Base-by-base conservation (phyloP, 2,888 invertebrate genomes). In the Agrilus mali region DNA sequence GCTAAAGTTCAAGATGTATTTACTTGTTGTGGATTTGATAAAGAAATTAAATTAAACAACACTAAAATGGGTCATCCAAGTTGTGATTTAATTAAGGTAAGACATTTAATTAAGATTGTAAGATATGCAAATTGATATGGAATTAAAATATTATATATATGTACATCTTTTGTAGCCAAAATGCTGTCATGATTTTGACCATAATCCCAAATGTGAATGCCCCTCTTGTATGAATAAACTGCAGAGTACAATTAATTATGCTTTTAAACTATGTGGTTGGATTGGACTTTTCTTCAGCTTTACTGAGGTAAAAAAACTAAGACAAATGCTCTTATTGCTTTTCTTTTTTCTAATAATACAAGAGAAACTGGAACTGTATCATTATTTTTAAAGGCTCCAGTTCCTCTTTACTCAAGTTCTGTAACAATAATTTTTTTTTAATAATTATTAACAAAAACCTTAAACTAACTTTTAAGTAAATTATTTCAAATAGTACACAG, bases 271-370 rank as follows among this genome's bases (percentile, higher is more conserved):
- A 14, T 88, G 88, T 55, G 96, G 95, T 38, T 90, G 90, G 47
- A 83, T 95, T 56, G 94, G 94, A 44, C 72, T 96, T 20, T 93
- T 96, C 73, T 96, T 96, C 72, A 94, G 94, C 63, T 95, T 95
- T 61, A 92, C 94, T 38, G 95, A 95, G 87, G 95, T 94, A n/a
- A 75, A 72, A 69, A 60, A 27, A 6, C 20, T 20, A 6, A 20
- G 5, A 7, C 20, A n/a, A 20, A 20, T 20, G 7, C 4, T 6
- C 20, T 20, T 7, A 20, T 20, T 3, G 4, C 6, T 20, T 20
- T 8, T 27, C 10, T 27, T 27, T 10, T 22, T 10, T 10, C 2
- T 27, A 10, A 27, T 27, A 27, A 27, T 5, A 20, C 4, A 20
- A 20, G 20, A 6, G 2, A 20, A 20, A 20, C 20, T 20, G 20